These are phyloP conservation scores for Melolontha melolontha DNA, from an alignment of 2,888 invertebrate species.

Conservation along the genomic window DNA sequence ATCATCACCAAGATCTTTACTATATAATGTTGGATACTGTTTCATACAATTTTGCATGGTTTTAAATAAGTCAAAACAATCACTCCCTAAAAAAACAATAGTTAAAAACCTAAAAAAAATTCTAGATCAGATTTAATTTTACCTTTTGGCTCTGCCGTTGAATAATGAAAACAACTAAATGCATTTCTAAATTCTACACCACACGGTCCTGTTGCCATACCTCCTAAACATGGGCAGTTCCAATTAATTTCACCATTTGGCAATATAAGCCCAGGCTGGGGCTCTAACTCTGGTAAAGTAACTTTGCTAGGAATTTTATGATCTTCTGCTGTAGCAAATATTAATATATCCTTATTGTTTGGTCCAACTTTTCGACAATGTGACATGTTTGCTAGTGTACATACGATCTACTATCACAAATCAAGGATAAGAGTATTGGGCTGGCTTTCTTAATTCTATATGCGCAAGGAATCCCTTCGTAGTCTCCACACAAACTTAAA, in stretches of 20 bases:
- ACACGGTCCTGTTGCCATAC: slow-evolving; percentile 98
- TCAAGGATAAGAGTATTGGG: slow-evolving; percentile 62
- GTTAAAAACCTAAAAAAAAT: too few species aligned
- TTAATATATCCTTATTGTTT: slow-evolving; percentile 83
- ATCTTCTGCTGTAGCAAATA: slow-evolving; percentile 85
- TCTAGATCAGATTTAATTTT: not conserved
- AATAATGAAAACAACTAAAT: slow-evolving; percentile 95
- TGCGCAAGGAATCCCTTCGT: slow-evolving; percentile 67
- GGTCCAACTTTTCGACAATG: slow-evolving; percentile 66
- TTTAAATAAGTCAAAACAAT: slow-evolving; percentile 91
- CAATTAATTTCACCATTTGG: slow-evolving; percentile 93
- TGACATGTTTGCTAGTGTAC: slow-evolving; percentile 62
- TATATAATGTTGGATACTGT: slow-evolving; percentile 87
- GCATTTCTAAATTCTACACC: slow-evolving; percentile 93
- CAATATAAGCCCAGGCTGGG: slow-evolving; percentile 83
- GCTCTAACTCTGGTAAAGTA: slow-evolving; percentile 77
- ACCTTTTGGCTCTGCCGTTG: slow-evolving; percentile 90
- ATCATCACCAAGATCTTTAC: slow-evolving; percentile 76
- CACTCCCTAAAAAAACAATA: slow-evolving; percentile 68
- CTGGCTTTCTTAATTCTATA: slow-evolving; percentile 70
- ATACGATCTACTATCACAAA: slow-evolving; percentile 62
- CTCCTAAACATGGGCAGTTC: slow-evolving; percentile 96
- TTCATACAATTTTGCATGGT: slow-evolving; percentile 93
- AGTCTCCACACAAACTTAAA: slow-evolving; percentile 67
- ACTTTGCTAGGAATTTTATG: slow-evolving; percentile 80